These are phyloP conservation scores for Fukomys damarensis DNA, from an alignment of 2,113 vertebrate genomes.

Conservation along the genomic window DNA sequence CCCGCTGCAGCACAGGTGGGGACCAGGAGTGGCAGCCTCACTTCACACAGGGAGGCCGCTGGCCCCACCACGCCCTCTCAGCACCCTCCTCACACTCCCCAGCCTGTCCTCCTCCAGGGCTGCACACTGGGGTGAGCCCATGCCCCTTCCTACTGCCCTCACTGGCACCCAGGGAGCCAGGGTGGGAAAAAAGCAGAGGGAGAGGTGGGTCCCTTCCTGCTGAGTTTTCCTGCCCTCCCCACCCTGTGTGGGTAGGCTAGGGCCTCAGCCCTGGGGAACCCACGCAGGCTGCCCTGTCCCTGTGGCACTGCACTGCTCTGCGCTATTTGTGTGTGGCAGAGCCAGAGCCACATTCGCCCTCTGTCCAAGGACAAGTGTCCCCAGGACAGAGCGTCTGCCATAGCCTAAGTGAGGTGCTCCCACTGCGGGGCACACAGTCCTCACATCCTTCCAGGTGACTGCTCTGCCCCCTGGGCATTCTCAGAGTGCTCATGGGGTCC, in stretches of 20 bases:
- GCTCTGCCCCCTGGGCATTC: neutral
- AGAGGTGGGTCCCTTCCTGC: neutral
- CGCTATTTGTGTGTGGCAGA: accelerated
- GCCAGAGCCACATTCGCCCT: no score
- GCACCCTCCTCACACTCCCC: neutral
- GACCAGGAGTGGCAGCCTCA: neutral
- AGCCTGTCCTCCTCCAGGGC: neutral
- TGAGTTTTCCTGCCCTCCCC: no score
- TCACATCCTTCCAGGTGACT: neutral
- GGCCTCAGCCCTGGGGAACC: neutral
- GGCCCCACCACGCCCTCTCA: neutral
- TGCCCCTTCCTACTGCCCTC: neutral
- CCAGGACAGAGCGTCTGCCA: no score
- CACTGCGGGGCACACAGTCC: neutral
- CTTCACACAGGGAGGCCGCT: no score
- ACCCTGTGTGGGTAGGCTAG: accelerated
- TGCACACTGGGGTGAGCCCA: neutral
- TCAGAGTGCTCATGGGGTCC: accelerated
- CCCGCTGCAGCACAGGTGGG: accelerated
- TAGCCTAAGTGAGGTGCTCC: no score
- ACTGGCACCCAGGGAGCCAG: neutral
- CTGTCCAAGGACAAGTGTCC: accelerated
- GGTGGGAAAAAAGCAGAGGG: neutral
- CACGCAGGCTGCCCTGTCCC: no score
- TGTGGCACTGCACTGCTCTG: accelerated